Conservation (phyloP, 37 sponge, comb jelly and placozoan genomes). For the Spongilla lacustris region DNA sequence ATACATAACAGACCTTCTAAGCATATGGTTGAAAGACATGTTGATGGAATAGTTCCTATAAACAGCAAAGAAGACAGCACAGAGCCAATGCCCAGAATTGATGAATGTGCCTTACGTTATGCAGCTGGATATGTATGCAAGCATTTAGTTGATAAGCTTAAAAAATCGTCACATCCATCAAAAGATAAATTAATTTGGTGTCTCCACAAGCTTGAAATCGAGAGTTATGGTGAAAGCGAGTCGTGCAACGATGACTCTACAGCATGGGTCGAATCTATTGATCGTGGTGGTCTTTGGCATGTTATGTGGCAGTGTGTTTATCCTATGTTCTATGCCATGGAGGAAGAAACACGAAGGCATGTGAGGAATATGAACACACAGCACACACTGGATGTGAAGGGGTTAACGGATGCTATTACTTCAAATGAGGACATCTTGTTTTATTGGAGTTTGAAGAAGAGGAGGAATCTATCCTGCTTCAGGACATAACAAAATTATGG, state of each 20-base stretch:
- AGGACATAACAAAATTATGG: conserved; percentile 17
- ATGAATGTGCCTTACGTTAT: conserved; percentile 26
- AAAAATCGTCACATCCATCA: conserved; percentile 18
- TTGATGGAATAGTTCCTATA: no score
- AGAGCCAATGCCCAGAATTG: background rate
- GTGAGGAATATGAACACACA: no score
- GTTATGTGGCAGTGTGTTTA: background rate
- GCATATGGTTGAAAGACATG: no score
- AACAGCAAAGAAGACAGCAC: no score
- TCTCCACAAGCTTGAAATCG: background rate
- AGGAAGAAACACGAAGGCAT: conserved; percentile 2
- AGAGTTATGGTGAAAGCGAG: conserved; percentile 9
- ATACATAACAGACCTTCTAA: no score
- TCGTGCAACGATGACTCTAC: background rate
- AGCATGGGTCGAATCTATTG: conserved; percentile 4
- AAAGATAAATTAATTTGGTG: conserved; percentile 22
- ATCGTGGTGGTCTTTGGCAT: conserved; percentile 41
- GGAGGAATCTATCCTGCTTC: conserved; percentile 14
- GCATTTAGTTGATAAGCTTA: conserved; percentile 2
- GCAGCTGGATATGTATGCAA: conserved; percentile 43
- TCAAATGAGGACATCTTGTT: conserved; percentile 16
- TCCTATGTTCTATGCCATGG: conserved; percentile 17
- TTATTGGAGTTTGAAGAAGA: conserved; percentile 30
- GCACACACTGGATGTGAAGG: no score
- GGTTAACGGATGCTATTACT: no score